Base-by-base conservation (phyloP, 2,888 invertebrate genomes). In the Meandrusa payeni region DNA sequence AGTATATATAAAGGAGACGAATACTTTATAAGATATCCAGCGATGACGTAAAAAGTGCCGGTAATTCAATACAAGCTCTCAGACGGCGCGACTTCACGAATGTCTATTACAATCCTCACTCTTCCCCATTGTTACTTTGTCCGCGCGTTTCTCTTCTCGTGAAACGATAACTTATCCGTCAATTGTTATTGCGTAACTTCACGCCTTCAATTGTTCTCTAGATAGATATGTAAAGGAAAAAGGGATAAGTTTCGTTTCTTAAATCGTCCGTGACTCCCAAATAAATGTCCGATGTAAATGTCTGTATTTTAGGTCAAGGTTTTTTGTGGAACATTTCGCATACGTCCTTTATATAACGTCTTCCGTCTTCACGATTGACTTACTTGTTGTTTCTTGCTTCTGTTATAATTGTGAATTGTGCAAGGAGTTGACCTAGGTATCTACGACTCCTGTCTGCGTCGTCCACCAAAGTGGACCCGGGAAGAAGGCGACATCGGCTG, bases 51-150 rank as follows among this genome's bases (percentile, higher is more conserved):
- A 38, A 32, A 41, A 37, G 37, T n/a, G 3, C 11, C 3, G 5
- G 37, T 43, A 43, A 43, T 43, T 38, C 37, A 38, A 43, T 43
- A 43, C 37, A 22, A 37, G 20, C 43, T 32, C 31, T 43, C 43
- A 43, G 43, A 38, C 43, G 43, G 15, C 37, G 31, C 12, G 43
- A 38, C 38, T 42, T 29, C 5, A 17, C 11, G 31, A 10, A 37
- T 29, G 26, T 38, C 38, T 43, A 42, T 31, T 41, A 37, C 11
- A 9, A 31, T 29, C 23, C 7, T 38, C 19, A 23, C 31, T 37
- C 26, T 32, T 26, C 32, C 32, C 37, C 26, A 37, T 43, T 38
- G 37, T 42, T 36, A 29, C 32, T 24, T 40, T 15, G 34, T 37
- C 37, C 31, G 29, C 20, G 19, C 10, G 12, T 15, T 32, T 19